Evolutionary conservation across 2,888 invertebrate genomes (phyloP).

Genomic region (Eilema sororculum): DNA sequence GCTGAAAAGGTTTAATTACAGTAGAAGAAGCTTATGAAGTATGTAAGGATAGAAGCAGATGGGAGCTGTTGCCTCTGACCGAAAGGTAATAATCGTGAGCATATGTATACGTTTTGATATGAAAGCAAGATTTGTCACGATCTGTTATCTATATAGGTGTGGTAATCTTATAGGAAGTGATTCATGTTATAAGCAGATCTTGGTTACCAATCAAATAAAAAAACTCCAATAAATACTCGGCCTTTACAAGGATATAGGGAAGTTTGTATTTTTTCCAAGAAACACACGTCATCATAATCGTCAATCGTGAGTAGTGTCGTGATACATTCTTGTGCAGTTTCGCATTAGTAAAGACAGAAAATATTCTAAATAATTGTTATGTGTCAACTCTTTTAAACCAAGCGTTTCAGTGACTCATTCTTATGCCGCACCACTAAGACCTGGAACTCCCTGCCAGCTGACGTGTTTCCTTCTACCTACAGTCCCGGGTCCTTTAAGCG

Average conservation of each 20-base stretch:
- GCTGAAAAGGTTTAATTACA: too few relatives aligned
- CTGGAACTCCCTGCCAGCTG: too few relatives aligned
- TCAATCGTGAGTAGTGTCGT: too few relatives aligned
- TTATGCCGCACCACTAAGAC: too few relatives aligned
- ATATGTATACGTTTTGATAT: neutral
- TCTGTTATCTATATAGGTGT: neutral
- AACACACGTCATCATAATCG: neutral
- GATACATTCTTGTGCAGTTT: conserved; percentile 1
- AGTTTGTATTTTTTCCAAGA: neutral
- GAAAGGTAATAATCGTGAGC: too few relatives aligned
- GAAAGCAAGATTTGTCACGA: neutral
- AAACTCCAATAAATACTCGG: neutral
- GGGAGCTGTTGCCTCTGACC: too few relatives aligned
- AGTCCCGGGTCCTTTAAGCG: too few relatives aligned
- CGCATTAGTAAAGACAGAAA: neutral
- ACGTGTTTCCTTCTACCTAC: too few relatives aligned
- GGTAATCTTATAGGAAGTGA: neutral
- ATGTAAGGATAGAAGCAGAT: too few relatives aligned
- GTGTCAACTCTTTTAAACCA: neutral
- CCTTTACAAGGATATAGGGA: neutral
- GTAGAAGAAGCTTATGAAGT: too few relatives aligned
- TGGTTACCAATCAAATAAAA: neutral
- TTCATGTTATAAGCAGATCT: neutral
- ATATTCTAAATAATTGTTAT: neutral
- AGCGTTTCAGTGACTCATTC: too few relatives aligned